Conservation (phyloP, 2,113 vertebrate genomes). For the Clupea harengus region DNA sequence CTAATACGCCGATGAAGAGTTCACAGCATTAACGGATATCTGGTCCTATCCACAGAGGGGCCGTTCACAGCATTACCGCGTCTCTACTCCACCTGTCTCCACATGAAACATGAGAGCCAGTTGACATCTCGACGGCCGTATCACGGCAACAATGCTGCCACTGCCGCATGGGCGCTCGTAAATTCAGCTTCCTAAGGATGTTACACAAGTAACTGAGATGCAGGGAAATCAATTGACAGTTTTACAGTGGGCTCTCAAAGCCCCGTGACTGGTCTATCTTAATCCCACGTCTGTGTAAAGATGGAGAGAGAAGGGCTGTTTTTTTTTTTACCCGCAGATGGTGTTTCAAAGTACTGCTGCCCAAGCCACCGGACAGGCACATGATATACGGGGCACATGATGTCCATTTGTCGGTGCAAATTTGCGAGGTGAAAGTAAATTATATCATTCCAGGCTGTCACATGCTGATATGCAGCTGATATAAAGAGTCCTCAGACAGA, state of each 20-base stretch:
- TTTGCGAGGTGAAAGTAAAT: background rate
- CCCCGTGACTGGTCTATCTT: conserved; percentile 57
- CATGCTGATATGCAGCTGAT: background rate
- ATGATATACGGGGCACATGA: conserved; percentile 24
- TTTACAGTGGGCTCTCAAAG: conserved; percentile 62
- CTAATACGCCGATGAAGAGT: background rate
- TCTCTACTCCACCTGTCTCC: conserved; percentile 68
- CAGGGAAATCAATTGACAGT: conserved; percentile 70
- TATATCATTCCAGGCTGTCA: background rate
- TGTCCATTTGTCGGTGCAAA: background rate
- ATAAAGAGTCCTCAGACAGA: background rate
- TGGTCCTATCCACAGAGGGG: background rate
- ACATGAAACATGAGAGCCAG: conserved; percentile 64
- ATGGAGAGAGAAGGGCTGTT: conserved; percentile 40
- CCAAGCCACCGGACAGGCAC: background rate
- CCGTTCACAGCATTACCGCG: conserved; percentile 4
- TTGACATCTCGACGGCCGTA: conserved; percentile 50
- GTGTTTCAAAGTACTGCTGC: conserved; percentile 14
- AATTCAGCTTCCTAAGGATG: conserved; percentile 71
- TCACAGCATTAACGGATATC: background rate
- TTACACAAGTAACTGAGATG: conserved; percentile 68
- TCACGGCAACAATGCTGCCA: conserved; percentile 58
- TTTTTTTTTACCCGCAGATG: background rate
- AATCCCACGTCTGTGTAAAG: conserved; percentile 67
- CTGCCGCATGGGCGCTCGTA: conserved; percentile 59